These are phyloP conservation scores for Lagopus leucura DNA, from an alignment of 2,113 vertebrate genomes.

Conservation along the genomic window DNA sequence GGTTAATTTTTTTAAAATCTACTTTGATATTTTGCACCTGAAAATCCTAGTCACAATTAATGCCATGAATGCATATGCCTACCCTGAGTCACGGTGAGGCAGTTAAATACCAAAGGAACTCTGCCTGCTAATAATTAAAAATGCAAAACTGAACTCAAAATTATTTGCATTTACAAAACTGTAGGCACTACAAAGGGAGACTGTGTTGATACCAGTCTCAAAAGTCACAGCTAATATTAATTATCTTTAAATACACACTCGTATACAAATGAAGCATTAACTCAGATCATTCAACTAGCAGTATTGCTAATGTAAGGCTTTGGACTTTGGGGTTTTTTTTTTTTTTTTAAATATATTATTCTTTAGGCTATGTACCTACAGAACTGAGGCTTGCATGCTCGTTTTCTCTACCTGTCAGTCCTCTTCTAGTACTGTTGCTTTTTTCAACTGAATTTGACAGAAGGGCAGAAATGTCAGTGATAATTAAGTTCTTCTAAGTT, in stretches of 20 bases:
- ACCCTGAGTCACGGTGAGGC: slow-evolving; percentile 34
- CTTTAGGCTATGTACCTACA: background rate
- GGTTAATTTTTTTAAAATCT: background rate
- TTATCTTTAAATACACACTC: slow-evolving; percentile 61
- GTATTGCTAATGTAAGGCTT: background rate
- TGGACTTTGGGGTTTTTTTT: background rate
- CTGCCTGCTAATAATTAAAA: slow-evolving; percentile 47
- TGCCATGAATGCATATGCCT: background rate
- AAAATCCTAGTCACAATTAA: slow-evolving; percentile 17
- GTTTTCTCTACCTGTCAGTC: slow-evolving; percentile 8
- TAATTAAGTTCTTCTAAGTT: slow-evolving; percentile 40
- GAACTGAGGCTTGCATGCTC: background rate
- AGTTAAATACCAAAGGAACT: slow-evolving; percentile 43
- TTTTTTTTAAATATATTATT: background rate
- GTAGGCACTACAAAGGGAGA: slow-evolving; percentile 52
- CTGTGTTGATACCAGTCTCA: slow-evolving; percentile 55
- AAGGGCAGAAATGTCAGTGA: background rate
- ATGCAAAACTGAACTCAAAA: slow-evolving; percentile 39
- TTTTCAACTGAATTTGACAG: background rate
- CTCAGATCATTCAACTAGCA: background rate
- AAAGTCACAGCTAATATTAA: slow-evolving; percentile 62
- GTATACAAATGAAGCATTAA: slow-evolving; percentile 15
- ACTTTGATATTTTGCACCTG: slow-evolving; percentile 24
- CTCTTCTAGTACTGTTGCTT: background rate
- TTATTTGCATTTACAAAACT: slow-evolving; percentile 55